Conservation (phyloP, 2,888 invertebrate species). For the Agriopis marginaria region DNA sequence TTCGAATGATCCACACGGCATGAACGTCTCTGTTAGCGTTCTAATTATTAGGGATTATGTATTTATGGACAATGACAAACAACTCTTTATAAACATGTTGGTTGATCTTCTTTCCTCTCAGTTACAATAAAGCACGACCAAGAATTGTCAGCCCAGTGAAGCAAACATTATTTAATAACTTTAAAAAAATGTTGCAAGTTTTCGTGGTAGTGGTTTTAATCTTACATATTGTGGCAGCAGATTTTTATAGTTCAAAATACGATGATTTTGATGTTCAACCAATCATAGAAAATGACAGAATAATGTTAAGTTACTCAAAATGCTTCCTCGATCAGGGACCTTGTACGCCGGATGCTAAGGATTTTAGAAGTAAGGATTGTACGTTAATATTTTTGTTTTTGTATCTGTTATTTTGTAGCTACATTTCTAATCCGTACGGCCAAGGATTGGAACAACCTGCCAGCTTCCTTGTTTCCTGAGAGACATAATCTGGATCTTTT, state of each 20-base stretch:
- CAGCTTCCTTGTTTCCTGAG: no score
- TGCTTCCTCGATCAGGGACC: constrained; percentile 89
- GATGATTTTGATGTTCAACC: constrained; percentile 90
- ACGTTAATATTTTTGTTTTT: neutral
- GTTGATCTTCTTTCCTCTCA: constrained; percentile 21
- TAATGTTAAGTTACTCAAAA: constrained; percentile 89
- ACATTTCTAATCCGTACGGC: no score
- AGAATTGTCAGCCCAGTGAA: neutral
- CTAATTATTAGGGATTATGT: constrained; percentile 60
- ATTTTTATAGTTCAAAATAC: constrained; percentile 88
- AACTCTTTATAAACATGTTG: constrained; percentile 35
- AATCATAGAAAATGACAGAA: constrained; percentile 88
- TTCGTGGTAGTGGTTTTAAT: constrained; percentile 46
- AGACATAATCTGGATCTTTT: no score
- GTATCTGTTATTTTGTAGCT: neutral
- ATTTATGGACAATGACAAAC: constrained; percentile 63
- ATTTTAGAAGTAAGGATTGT: constrained; percentile 88
- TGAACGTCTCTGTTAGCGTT: constrained; percentile 39
- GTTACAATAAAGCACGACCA: constrained; percentile 22
- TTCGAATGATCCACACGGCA: constrained; percentile 55
- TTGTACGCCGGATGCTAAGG: constrained; percentile 90
- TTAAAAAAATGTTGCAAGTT: constrained; percentile 20
- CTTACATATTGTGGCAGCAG: constrained; percentile 56
- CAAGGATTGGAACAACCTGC: no score
- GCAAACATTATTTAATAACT: no score